Evolutionary conservation across 2,888 invertebrate genomes (phyloP).

Genomic region (Zeuzera pyrina): DNA sequence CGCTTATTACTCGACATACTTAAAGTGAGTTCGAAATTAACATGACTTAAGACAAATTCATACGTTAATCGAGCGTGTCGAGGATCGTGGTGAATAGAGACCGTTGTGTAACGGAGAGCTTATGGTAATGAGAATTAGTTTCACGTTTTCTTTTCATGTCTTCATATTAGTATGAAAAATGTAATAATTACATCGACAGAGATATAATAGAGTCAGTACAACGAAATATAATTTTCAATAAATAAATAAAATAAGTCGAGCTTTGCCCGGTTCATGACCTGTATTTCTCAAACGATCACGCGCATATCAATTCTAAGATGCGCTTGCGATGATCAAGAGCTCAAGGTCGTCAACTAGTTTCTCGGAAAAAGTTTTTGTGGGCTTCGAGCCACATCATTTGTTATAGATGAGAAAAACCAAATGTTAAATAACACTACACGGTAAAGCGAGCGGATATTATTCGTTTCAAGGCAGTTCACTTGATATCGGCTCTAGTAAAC

Average conservation of each 20-base stretch:
- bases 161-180: too few species aligned
- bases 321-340: slow-evolving; percentile 22
- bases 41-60: slow-evolving; percentile 42
- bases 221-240: too few species aligned
- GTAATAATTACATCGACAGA: too few species aligned
- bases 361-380: slow-evolving; percentile 14
- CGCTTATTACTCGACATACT: slow-evolving; percentile 30
- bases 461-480: slow-evolving; percentile 63
- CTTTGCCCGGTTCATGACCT: slow-evolving; percentile 33
- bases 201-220: too few species aligned
- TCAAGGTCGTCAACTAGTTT: slow-evolving; percentile 31
- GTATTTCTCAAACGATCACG: slow-evolving; percentile 27
- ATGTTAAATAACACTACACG: slow-evolving; percentile 38
- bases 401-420: slow-evolving; percentile 28
- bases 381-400: slow-evolving; percentile 25
- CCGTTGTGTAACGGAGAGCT: slow-evolving; percentile 32
- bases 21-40: slow-evolving; percentile 44
- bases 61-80: slow-evolving; percentile 24
- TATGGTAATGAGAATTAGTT: slow-evolving; percentile 48
- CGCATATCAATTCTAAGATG: slow-evolving; percentile 23
- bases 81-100: slow-evolving; percentile 49
- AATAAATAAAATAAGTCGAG: too few species aligned
- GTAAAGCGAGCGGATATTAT: slow-evolving; percentile 56
- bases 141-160: too few species aligned
- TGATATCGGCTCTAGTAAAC: slow-evolving; percentile 39